Conservation (phyloP, 2,113 vertebrate species). For the Casuarius casuarius region DNA sequence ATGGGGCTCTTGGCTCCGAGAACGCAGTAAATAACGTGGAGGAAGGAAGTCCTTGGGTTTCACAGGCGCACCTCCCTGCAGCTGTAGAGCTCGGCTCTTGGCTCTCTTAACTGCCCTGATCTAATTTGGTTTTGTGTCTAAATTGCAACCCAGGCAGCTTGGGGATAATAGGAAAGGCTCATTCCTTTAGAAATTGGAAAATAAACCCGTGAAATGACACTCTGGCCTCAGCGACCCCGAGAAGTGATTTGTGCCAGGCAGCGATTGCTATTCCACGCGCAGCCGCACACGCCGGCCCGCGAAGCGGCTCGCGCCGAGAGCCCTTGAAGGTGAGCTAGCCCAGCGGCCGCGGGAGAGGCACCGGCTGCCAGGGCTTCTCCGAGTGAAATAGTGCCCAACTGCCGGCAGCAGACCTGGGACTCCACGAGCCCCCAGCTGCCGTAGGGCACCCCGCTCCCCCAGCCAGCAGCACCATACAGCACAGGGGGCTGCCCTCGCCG, state of each 20-base stretch:
- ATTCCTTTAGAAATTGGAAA: not conserved
- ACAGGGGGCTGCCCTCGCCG: not conserved
- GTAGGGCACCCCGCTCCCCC: not conserved
- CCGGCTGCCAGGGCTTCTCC: not conserved
- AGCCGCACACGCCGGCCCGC: not conserved
- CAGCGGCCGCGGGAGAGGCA: not conserved
- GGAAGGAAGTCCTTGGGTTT: not conserved
- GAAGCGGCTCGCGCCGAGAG: not conserved
- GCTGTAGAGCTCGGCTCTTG: not conserved
- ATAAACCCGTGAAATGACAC: not conserved
- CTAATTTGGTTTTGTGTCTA: not conserved
- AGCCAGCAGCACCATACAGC: not conserved
- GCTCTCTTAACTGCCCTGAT: not conserved
- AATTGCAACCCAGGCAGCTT: not conserved
- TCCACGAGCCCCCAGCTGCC: not conserved
- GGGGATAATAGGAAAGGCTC: not conserved
- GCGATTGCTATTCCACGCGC: not conserved
- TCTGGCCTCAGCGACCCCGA: not conserved
- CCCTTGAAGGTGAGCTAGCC: not conserved
- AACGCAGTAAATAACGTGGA: not conserved
- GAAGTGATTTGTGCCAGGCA: no score
- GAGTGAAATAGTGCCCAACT: not conserved
- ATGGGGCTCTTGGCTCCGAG: not conserved
- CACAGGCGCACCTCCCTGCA: accelerated
- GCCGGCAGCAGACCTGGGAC: not conserved